Conservation (phyloP, 2,797 vertebrate genomes). For the Chrysocyon brachyurus region DNA sequence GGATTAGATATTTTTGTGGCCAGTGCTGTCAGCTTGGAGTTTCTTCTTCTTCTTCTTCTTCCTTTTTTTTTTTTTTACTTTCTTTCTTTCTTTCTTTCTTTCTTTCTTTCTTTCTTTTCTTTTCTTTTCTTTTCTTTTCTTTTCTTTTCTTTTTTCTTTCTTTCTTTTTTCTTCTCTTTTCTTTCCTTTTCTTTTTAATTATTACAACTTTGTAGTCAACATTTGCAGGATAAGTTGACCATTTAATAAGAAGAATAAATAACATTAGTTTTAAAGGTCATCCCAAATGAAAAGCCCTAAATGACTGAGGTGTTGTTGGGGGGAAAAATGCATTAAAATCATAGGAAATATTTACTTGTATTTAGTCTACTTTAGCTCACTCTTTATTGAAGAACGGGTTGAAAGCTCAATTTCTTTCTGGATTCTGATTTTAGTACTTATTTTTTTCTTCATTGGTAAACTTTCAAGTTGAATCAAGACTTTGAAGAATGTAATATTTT, state of each 20-base stretch:
- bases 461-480: slow-evolving; percentile 57
- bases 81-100: not conserved
- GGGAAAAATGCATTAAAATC: slow-evolving; percentile 46
- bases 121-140: not conserved
- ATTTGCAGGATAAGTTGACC: slow-evolving; percentile 31
- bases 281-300: slow-evolving; percentile 23
- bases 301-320: not conserved
- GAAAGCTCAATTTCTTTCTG: not conserved
- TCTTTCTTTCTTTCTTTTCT: not conserved
- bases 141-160: not conserved
- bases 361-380: not conserved
- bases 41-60: not conserved
- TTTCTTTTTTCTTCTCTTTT: not conserved
- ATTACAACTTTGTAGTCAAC: not conserved
- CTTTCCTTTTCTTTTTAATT: not conserved
- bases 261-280: not conserved
- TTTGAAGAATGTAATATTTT: not conserved
- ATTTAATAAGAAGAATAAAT: slow-evolving; percentile 52
- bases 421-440: slow-evolving; percentile 48
- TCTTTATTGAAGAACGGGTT: not conserved
- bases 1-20: slow-evolving; percentile 56
- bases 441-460: not conserved
- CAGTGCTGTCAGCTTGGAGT: not conserved
- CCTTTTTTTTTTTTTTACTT: not conserved
- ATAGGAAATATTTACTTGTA: not conserved